Evolutionary conservation across 1,140 invertebrate genomes (phyloP).

Genomic region (Heliothis subflexa): DNA sequence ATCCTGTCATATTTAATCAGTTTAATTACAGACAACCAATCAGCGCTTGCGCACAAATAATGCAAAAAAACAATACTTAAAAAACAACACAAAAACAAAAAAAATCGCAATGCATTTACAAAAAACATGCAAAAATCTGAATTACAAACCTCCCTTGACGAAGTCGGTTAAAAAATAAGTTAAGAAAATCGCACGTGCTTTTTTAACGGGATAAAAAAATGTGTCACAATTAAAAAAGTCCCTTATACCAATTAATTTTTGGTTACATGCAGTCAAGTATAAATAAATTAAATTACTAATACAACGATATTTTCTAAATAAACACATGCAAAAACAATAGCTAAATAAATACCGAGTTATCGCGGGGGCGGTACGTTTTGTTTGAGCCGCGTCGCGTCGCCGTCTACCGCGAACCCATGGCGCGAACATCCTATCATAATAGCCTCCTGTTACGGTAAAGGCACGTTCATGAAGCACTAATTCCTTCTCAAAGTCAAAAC

Average conservation of each 20-base stretch:
- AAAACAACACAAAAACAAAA: background rate
- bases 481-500: too few relatives aligned
- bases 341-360: slow-evolving; percentile 31
- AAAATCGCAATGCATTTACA: background rate
- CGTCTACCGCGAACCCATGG: slow-evolving; percentile 54
- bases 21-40: slow-evolving; percentile 14
- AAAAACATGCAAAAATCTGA: background rate
- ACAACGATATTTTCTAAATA: too few relatives aligned
- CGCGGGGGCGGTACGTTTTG: slow-evolving; percentile 34
- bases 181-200: background rate
- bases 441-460: slow-evolving; percentile 52
- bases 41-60: background rate
- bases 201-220: background rate
- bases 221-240: too few relatives aligned
- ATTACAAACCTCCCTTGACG: too few relatives aligned
- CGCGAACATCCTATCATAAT: slow-evolving; percentile 51
- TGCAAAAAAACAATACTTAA: background rate
- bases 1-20: slow-evolving; percentile 25
- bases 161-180: too few relatives aligned
- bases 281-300: too few relatives aligned
- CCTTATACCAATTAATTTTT: too few relatives aligned
- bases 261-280: too few relatives aligned
- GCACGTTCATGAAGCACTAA: slow-evolving; percentile 60
- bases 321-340: background rate
- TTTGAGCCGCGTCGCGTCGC: slow-evolving; percentile 38